Conservation (phyloP, 1,140 invertebrate species). For the Drosophila punjabiensis region DNA sequence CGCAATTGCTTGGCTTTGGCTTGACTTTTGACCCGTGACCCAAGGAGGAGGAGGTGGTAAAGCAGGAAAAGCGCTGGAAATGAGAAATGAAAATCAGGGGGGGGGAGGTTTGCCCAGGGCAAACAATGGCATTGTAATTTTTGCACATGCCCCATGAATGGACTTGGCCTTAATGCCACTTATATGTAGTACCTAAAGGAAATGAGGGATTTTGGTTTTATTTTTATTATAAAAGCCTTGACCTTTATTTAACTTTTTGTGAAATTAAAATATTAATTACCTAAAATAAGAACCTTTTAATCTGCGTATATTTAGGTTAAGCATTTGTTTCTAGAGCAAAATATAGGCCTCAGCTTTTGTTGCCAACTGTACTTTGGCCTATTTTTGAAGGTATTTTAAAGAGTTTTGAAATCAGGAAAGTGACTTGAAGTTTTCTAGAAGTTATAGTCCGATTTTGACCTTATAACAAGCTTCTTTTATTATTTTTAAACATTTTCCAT, state of each 20-base stretch:
- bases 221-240: neutral
- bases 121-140: conserved; percentile 79
- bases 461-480: too few species aligned
- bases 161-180: neutral
- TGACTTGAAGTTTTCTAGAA: too few species aligned
- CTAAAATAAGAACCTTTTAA: neutral
- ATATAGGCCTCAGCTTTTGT: neutral
- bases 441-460: too few species aligned
- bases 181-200: neutral
- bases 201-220: neutral
- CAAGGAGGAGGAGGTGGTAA: conserved; percentile 6
- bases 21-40: conserved; percentile 32
- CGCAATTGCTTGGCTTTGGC: conserved; percentile 32
- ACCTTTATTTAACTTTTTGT: neutral
- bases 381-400: neutral
- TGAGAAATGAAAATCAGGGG: conserved; percentile 4
- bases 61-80: conserved; percentile 3
- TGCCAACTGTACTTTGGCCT: neutral
- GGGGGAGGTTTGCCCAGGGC: conserved; percentile 44
- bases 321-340: neutral
- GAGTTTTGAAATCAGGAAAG: neutral
- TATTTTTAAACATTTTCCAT: too few species aligned
- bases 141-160: conserved; percentile 44
- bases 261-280: neutral
- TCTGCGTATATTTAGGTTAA: neutral